Evolutionary conservation across 2,888 invertebrate genomes (phyloP), one percentile per base, ranked within the genome.

Genomic region (Linnaemya vulpina): DNA sequence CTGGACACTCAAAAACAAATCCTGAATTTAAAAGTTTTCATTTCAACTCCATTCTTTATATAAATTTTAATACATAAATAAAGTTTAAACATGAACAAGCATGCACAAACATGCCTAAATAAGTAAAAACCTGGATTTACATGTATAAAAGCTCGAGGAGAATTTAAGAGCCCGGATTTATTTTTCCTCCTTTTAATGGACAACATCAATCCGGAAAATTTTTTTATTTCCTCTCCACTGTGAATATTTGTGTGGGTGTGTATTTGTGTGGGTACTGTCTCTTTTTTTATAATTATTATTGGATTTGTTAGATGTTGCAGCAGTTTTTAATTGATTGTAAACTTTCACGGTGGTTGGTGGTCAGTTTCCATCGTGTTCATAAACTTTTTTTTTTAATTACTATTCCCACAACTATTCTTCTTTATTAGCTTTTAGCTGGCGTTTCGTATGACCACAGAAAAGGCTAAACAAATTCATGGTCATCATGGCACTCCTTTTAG

Each of bases 401-500:
- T n/a, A 35, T 43, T 22, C 9, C 49, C 46, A 55, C 17, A 22
- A 38, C 13, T 75, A 0, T n/a, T 35, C 13, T 75, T 65, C 13
- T 63, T 35, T 58, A 38, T 17, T 51, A 51, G 9, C 13, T 13
- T 7, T 51, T 13, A 17, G 13, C 30, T 58, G 13, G 9, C 20
- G 55, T 55, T 76, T 67, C 11, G 55, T 15, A 35, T 35, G 35
- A 67, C 58, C 67, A 49, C 22, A n/a, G 30, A 60, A 17, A 8
- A 30, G 2, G 0, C 22, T 30, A 38, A 17, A 51, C 46, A 53
- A 73, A 58, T 38, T 80, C 71, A 84, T 76, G 75, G 80, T 62
- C 84, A 62, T 40, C 73, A 40, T 83, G 78, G 13, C 83, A 74
- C 83, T 68, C 78, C 78, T 74, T 49, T 74, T 20, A 2, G n/a